Conservation (phyloP, 2,113 vertebrate genomes). For the Rutilus rutilus region DNA sequence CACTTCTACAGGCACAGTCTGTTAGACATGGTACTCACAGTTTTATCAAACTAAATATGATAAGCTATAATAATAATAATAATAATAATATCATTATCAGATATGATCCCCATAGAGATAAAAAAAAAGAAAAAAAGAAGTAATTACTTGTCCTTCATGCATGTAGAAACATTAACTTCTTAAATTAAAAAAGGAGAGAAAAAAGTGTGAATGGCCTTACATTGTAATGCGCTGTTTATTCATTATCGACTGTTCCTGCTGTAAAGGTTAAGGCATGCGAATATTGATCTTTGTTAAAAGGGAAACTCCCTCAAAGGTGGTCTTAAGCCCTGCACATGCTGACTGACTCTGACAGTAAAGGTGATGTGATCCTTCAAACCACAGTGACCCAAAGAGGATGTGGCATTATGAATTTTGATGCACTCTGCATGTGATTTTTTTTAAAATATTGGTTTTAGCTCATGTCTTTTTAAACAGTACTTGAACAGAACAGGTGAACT, state of each 20-base stretch:
- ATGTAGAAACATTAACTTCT: neutral
- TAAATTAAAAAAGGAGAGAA: neutral
- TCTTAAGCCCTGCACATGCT: conserved; percentile 22
- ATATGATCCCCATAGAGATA: neutral
- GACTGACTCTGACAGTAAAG: neutral
- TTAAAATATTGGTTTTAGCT: neutral
- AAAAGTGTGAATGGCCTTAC: neutral
- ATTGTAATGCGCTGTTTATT: conserved; percentile 11
- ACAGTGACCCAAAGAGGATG: neutral
- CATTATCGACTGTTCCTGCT: conserved; percentile 37
- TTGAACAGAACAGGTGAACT: neutral
- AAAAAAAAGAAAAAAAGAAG: too few relatives aligned
- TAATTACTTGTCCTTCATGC: neutral
- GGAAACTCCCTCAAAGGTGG: conserved; percentile 44
- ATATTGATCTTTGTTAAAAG: conserved; percentile 42
- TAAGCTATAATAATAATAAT: neutral
- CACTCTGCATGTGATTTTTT: neutral
- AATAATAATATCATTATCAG: neutral
- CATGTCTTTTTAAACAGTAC: neutral
- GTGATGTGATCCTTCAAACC: conserved; percentile 6
- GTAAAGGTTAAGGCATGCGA: conserved; percentile 46
- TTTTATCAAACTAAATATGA: neutral
- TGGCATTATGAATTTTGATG: neutral
- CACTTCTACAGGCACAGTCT: neutral
- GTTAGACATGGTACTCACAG: neutral